Evolutionary conservation across 2,888 invertebrate species (phyloP).

Genomic region (Ferdinandea cuprea): DNA sequence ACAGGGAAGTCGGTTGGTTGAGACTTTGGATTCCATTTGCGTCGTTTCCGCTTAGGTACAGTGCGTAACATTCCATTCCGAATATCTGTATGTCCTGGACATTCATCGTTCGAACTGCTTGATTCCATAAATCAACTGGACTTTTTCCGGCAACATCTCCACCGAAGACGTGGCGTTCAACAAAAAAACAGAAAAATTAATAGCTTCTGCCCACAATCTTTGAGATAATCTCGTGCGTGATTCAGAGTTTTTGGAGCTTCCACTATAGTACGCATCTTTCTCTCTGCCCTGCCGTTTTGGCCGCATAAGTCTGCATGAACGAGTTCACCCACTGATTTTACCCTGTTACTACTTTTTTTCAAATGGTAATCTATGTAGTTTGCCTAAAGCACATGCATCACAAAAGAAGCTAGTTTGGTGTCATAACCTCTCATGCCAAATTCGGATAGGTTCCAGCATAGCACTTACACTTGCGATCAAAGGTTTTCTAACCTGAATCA

Average conservation of each 20-base stretch:
- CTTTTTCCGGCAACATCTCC: neutral
- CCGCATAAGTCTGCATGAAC: constrained; percentile 72
- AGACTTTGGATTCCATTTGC: constrained; percentile 10
- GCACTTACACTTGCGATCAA: neutral
- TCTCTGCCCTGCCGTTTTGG: constrained; percentile 3
- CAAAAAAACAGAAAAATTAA: neutral
- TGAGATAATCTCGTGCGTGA: constrained; percentile 2
- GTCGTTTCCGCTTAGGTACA: constrained; percentile 5
- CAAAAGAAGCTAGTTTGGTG: constrained; percentile 73
- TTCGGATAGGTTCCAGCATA: neutral
- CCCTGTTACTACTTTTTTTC: neutral
- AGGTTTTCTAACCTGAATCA: neutral
- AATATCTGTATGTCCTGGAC: neutral
- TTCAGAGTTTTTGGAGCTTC: neutral
- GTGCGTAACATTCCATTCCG: neutral
- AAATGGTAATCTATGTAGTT: constrained; percentile 68
- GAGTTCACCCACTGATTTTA: neutral
- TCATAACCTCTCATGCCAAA: constrained; percentile 67
- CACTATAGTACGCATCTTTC: neutral
- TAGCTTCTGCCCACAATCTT: neutral
- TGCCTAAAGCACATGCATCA: constrained; percentile 74
- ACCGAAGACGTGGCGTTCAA: neutral
- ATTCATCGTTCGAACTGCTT: neutral
- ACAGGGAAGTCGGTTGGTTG: neutral
- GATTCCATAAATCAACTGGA: neutral